Evolutionary conservation across 2,113 vertebrate species (phyloP).

Genomic region (Zosterops lateralis): DNA sequence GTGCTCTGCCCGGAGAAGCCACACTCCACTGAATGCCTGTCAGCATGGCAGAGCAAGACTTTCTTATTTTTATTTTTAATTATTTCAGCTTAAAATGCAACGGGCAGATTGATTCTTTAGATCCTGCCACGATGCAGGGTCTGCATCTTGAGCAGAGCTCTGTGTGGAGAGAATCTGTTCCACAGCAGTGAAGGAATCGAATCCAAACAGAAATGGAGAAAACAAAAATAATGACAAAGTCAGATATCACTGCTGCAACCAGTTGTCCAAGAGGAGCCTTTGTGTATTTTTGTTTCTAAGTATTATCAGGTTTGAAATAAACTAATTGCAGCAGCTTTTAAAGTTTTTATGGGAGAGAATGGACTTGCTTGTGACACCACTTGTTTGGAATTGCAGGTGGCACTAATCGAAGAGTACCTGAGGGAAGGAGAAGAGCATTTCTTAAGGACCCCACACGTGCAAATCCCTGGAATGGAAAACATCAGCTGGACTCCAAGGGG

Average conservation of each 20-base stretch:
- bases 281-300: background rate
- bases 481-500: background rate
- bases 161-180: background rate
- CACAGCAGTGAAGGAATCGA: background rate
- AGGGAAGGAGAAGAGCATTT: background rate
- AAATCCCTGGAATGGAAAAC: background rate
- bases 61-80: background rate
- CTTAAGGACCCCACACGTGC: accelerated
- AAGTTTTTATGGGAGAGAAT: accelerated
- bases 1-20: background rate
- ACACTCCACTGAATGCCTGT: background rate
- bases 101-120: background rate
- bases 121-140: no score
- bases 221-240: background rate
- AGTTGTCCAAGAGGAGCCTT: background rate
- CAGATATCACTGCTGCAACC: background rate
- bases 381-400: background rate
- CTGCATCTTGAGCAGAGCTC: background rate
- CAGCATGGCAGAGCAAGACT: background rate
- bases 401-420: background rate
- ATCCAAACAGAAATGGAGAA: background rate
- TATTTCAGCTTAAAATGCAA: background rate
- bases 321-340: background rate
- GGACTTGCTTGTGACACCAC: no score
- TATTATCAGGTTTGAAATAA: background rate